These are phyloP conservation scores for Passer montanus DNA, from an alignment of 2,113 vertebrate species.

Conservation along the genomic window DNA sequence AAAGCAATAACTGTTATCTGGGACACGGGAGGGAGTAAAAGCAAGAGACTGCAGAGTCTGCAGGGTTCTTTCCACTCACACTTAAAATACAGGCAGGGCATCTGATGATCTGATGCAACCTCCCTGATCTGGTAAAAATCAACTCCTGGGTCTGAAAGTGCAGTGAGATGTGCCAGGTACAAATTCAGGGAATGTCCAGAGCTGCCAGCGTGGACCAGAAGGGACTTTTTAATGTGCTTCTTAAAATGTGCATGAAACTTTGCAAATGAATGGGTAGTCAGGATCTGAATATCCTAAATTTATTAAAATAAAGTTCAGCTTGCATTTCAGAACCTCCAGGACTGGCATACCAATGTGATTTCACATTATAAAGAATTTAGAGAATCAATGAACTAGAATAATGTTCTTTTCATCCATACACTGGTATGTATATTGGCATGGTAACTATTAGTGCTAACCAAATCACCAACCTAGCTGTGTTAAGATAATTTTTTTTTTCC, in stretches of 20 bases:
- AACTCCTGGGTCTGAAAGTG: background rate
- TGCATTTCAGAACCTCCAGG: constrained; percentile 34
- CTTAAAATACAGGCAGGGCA: background rate
- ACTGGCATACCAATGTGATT: constrained; percentile 18
- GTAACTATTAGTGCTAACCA: constrained; percentile 32
- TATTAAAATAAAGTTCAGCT: constrained; percentile 62
- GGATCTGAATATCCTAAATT: background rate
- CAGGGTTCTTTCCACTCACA: background rate
- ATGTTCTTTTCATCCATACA: background rate
- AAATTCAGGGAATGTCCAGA: background rate
- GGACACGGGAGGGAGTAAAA: constrained; percentile 16
- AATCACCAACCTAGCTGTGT: background rate
- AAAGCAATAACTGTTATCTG: background rate
- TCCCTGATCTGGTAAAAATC: background rate
- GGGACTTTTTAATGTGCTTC: background rate
- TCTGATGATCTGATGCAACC: background rate
- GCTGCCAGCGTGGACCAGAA: background rate
- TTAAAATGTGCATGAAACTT: background rate
- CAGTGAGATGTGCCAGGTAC: background rate
- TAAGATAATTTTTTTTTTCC: background rate
- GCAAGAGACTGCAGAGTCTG: background rate
- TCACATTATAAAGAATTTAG: constrained; percentile 58
- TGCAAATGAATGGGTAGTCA: constrained; percentile 15
- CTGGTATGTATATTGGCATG: constrained; percentile 35
- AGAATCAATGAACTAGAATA: constrained; percentile 16